These are phyloP conservation scores for Cheilosia vulpina DNA, from an alignment of 2,888 invertebrate species.

Conservation along the genomic window DNA sequence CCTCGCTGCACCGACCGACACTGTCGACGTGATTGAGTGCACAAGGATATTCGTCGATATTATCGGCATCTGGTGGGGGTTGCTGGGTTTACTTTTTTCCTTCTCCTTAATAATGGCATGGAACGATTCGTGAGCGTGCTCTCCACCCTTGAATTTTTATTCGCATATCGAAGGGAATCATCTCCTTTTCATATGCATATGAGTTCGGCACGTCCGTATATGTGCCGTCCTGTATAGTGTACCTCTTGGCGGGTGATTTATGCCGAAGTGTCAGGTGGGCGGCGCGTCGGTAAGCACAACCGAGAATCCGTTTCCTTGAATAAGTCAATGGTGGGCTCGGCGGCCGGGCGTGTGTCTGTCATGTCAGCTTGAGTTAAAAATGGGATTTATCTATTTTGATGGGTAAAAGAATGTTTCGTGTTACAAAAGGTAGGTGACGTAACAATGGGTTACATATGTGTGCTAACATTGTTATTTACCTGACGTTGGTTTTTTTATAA, in stretches of 20 bases:
- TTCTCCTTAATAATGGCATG: constrained; percentile 18
- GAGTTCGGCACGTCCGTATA: constrained; percentile 40
- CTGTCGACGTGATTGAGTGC: constrained; percentile 60
- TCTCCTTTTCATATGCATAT: constrained; percentile 55
- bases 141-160: constrained; percentile 53
- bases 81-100: background rate
- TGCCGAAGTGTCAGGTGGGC: constrained; percentile 49
- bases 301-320: constrained; percentile 37
- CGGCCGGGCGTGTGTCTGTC: constrained; percentile 54
- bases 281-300: constrained; percentile 2
- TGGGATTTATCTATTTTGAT: constrained; percentile 58
- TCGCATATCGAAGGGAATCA: constrained; percentile 59
- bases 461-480: constrained; percentile 12
- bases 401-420: constrained; percentile 21
- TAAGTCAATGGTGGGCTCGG: constrained; percentile 18
- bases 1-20: constrained; percentile 33
- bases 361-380: constrained; percentile 62
- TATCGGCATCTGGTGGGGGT: constrained; percentile 24
- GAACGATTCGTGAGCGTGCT: constrained; percentile 46
- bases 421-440: constrained; percentile 25
- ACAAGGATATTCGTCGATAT: constrained; percentile 50
- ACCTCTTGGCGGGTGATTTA: constrained; percentile 57
- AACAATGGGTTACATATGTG: constrained; percentile 35
- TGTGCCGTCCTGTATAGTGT: background rate
- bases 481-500: background rate